Evolutionary conservation across 2,113 vertebrate species (phyloP).

Genomic region (Tachysurus fulvidraco): DNA sequence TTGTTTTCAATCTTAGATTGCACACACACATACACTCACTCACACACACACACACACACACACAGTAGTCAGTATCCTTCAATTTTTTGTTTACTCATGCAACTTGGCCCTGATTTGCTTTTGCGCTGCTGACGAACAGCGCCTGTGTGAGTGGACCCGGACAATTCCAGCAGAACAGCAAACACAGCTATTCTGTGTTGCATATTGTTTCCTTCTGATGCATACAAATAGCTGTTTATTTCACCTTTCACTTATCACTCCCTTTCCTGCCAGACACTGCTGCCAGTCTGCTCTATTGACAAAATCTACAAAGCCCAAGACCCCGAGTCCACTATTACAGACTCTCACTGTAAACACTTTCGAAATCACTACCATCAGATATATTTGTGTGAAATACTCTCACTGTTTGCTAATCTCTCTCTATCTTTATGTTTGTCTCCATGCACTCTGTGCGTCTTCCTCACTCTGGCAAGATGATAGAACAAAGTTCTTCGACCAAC

Average conservation of each 20-base stretch:
- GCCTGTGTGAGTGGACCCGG: slow-evolving; percentile 13
- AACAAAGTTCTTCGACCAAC: slow-evolving; percentile 31
- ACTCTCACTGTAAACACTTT: slow-evolving; percentile 32
- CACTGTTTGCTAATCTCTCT: slow-evolving; percentile 12
- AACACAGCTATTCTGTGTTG: slow-evolving; percentile 54
- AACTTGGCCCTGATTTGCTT: slow-evolving; percentile 38
- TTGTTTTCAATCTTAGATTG: slow-evolving; percentile 5
- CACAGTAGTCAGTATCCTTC: slow-evolving; percentile 21
- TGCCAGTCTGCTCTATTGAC: slow-evolving; percentile 23
- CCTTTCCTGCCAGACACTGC: slow-evolving; percentile 48
- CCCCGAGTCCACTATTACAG: slow-evolving; percentile 46
- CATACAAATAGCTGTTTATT: slow-evolving; percentile 71
- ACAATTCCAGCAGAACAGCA: slow-evolving; percentile 43
- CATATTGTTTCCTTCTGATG: slow-evolving; percentile 59
- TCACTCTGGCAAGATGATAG: slow-evolving; percentile 7
- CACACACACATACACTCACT: background rate
- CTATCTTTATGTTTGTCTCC: background rate
- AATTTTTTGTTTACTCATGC: slow-evolving; percentile 49
- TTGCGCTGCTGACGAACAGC: slow-evolving; percentile 18
- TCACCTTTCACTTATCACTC: slow-evolving; percentile 54
- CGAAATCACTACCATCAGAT: slow-evolving; percentile 23
- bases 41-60: slow-evolving; percentile 2
- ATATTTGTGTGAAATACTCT: slow-evolving; percentile 46
- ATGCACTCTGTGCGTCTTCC: background rate
- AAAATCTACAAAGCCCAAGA: slow-evolving; percentile 55